Percentiles rank a stretch among this genome's conserved stretches.
phyloP scores from a whole-genome alignment of 2,888 invertebrate species.

The Helleia helle region DNA sequence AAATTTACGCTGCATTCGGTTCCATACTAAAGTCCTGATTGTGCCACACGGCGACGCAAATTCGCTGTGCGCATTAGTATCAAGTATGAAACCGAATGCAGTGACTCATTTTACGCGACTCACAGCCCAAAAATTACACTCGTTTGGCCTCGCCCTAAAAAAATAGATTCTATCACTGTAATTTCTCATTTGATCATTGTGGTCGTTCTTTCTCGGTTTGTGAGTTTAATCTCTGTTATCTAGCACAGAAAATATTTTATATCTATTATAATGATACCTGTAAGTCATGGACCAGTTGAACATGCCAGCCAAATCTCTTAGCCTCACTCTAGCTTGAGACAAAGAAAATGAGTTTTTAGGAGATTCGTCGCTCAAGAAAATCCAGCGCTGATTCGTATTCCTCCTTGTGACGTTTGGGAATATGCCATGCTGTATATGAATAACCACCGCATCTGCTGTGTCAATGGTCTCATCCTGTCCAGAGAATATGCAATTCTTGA shows the following conservation, averaged over 20 bases:
- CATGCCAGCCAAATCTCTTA: constrained; percentile 64
- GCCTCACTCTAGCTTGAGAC: constrained; percentile 34
- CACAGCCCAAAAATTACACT: no score
- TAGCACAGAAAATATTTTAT: not conserved
- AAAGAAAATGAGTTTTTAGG: constrained; percentile 74
- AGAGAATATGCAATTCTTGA: constrained; percentile 75
- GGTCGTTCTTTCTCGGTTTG: no score
- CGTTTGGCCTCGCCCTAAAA: no score
- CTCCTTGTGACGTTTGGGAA: constrained; percentile 32
- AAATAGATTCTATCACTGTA: no score
- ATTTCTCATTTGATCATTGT: no score
- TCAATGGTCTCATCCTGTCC: constrained; percentile 59
- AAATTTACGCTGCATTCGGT: no score
- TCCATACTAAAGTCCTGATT: no score
- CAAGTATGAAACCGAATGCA: no score
- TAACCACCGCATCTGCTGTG: constrained; percentile 76
- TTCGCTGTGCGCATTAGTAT: no score
- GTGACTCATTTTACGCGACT: no score
- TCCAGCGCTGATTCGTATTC: constrained; percentile 75
- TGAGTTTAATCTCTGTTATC: no score
- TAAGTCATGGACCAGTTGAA: constrained; percentile 84
- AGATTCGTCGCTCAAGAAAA: constrained; percentile 81
- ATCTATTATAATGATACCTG: constrained; percentile 47
- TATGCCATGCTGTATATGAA: constrained; percentile 63
- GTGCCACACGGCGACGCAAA: no score